A percentile compares a stretch with the other conserved stretches of the same genome.
These are phyloP conservation scores for Rotaria sp. DNA, from an alignment of 2,888 invertebrate genomes.

Conservation along the genomic window DNA sequence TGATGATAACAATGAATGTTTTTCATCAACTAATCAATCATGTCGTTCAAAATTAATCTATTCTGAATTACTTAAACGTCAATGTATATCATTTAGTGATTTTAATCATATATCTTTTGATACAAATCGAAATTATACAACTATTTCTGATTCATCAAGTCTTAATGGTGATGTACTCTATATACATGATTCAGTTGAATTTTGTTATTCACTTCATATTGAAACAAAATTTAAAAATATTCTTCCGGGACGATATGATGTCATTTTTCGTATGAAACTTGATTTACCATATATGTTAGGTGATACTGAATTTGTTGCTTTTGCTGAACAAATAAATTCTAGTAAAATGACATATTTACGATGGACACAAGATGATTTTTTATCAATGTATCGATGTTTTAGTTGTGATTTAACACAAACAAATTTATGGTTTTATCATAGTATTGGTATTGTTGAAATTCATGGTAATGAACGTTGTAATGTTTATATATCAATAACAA, in stretches of 20 bases:
- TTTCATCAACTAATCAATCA: too few species aligned
- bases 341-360: neutral
- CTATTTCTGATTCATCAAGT: neutral
- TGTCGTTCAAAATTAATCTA: slow-evolving; percentile 15
- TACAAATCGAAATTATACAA: neutral
- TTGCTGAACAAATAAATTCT: neutral
- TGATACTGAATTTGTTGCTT: neutral
- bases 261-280: neutral
- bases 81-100: neutral
- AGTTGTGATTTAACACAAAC: neutral
- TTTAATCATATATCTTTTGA: neutral
- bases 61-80: neutral
- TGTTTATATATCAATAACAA: neutral
- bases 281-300: neutral
- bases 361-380: neutral
- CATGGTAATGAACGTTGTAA: neutral
- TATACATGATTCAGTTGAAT: neutral
- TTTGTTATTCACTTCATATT: neutral
- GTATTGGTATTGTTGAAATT: neutral
- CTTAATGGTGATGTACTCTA: neutral
- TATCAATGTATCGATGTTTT: neutral
- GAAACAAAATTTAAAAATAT: slow-evolving; percentile 5
- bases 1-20: too few species aligned
- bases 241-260: neutral
- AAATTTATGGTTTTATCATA: neutral